A percentile compares a stretch with the other conserved stretches of the same genome.
Conservation (phyloP, 2,797 vertebrate genomes). For the Crax fasciolata region DNA sequence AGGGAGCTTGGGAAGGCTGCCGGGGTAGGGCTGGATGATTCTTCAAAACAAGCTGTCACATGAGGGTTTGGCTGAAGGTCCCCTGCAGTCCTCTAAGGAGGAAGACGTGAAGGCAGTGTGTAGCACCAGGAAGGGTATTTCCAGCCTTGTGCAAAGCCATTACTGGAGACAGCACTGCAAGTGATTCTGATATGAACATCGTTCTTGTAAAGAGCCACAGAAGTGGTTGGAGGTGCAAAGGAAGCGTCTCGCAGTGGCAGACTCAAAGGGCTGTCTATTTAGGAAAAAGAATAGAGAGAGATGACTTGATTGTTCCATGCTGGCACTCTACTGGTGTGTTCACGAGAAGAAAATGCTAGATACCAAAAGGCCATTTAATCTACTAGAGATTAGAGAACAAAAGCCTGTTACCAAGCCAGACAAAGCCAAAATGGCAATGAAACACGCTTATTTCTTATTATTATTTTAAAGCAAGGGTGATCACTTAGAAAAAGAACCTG, state of each 20-base stretch:
- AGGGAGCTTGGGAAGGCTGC: fast-evolving
- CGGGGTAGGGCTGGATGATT: fast-evolving
- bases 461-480: no score
- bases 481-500: neutral
- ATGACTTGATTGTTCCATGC: neutral
- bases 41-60: neutral
- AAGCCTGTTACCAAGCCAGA: neutral
- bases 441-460: neutral
- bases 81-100: neutral
- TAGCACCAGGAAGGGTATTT: neutral
- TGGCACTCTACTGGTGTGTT: neutral
- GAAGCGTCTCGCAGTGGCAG: fast-evolving
- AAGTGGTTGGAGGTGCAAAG: neutral
- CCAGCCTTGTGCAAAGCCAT: neutral
- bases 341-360: constrained; percentile 1
- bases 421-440: constrained; percentile 7
- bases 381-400: constrained; percentile 11
- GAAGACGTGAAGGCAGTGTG: neutral
- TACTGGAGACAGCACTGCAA: neutral
- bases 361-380: constrained; percentile 41
- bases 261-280: neutral
- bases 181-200: fast-evolving
- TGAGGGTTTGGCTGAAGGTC: neutral
- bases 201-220: neutral
- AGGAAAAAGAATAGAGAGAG: neutral